Percentiles rank a stretch among this genome's conserved stretches.
phyloP scores from a whole-genome alignment of 2,888 invertebrate genomes.

The Trissonchulus latispiculum region DNA sequence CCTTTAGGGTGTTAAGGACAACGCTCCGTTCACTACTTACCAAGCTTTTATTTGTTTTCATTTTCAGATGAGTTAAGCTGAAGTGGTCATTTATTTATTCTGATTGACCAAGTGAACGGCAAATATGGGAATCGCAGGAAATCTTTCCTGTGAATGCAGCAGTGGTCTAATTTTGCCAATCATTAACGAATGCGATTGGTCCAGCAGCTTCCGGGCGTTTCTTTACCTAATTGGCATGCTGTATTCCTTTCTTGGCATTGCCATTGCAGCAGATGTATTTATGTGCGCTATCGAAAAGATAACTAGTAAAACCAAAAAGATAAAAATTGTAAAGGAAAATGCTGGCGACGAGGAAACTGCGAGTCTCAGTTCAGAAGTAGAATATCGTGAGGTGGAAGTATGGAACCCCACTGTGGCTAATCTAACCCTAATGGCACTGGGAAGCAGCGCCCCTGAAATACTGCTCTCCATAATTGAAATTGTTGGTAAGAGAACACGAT shows the following conservation, averaged over 20 bases:
- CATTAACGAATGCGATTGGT: constrained; percentile 14
- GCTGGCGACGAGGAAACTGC: background rate
- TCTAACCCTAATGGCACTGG: constrained; percentile 53
- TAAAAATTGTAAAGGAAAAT: constrained; percentile 36
- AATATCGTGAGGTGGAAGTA: constrained; percentile 57
- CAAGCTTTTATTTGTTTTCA: no score
- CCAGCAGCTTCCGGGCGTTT: constrained; percentile 32
- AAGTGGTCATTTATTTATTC: no score
- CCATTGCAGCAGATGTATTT: constrained; percentile 55
- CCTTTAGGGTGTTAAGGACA: no score
- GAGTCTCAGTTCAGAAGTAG: constrained; percentile 47
- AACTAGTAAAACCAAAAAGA: constrained; percentile 50
- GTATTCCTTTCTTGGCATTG: constrained; percentile 53
- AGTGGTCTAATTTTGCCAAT: constrained; percentile 14
- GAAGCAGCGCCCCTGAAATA: constrained; percentile 54
- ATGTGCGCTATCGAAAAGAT: constrained; percentile 55
- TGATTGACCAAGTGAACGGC: no score
- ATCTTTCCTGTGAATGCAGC: background rate
- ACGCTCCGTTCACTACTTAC: no score
- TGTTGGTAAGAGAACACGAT: constrained; percentile 51
- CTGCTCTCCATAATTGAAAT: constrained; percentile 52
- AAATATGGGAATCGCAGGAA: background rate
- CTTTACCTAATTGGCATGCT: constrained; percentile 51
- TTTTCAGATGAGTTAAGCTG: no score
- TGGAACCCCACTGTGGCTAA: constrained; percentile 56